Evolutionary conservation across 1,140 invertebrate species (phyloP).

Genomic region (Oreohelix idahoensis): DNA sequence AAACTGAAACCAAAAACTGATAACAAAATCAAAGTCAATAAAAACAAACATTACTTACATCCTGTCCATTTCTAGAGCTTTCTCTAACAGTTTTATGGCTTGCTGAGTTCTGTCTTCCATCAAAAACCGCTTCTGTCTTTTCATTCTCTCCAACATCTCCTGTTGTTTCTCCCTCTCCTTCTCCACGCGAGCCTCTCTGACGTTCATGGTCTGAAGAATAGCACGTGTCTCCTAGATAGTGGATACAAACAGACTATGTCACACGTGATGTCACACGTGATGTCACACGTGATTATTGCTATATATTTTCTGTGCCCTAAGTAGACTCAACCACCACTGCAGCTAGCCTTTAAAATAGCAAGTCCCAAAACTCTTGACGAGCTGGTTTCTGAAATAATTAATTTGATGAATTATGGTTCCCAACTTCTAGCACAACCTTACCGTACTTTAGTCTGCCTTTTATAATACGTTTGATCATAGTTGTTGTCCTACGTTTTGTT

Average conservation of each 20-base stretch:
- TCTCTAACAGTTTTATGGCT: constrained; percentile 60
- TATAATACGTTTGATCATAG: too few species aligned
- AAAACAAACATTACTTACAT: background rate
- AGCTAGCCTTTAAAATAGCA: too few species aligned
- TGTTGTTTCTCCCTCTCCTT: constrained; percentile 51
- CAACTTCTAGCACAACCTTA: too few species aligned
- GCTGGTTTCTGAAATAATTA: too few species aligned
- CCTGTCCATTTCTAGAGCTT: constrained; percentile 61
- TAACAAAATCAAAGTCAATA: too few species aligned
- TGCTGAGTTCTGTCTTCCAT: constrained; percentile 55
- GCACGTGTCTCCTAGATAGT: constrained; percentile 49
- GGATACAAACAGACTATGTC: background rate
- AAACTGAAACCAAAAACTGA: too few species aligned
- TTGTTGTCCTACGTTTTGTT: too few species aligned
- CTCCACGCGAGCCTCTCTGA: constrained; percentile 20
- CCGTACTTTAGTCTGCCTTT: too few species aligned
- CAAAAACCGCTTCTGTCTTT: constrained; percentile 45
- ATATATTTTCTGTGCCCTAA: too few species aligned
- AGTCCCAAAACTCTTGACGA: too few species aligned
- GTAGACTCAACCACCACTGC: too few species aligned
- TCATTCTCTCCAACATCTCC: constrained; percentile 52
- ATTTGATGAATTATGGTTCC: too few species aligned
- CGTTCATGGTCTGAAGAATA: constrained; percentile 54
- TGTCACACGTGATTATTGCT: background rate
- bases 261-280: background rate